Percentiles rank a stretch among this genome's conserved stretches.
phyloP scores from a whole-genome alignment of 2,888 invertebrate species.

The Tipula helvola region DNA sequence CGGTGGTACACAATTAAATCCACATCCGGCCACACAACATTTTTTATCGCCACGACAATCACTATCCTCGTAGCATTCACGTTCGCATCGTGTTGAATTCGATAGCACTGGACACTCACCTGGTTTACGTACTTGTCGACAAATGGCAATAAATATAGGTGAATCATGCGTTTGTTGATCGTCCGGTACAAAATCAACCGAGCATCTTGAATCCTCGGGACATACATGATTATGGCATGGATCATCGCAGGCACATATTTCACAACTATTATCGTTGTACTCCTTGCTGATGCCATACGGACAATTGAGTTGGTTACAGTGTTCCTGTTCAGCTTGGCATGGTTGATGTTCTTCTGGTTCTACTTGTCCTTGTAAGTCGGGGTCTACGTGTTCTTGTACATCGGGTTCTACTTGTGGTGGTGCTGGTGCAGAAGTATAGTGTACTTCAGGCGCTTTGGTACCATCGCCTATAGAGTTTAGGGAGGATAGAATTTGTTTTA shows the following conservation, averaged over 20 bases:
- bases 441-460: not conserved
- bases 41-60: slow-evolving; percentile 68
- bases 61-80: slow-evolving; percentile 66
- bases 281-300: slow-evolving; percentile 56
- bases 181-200: slow-evolving; percentile 40
- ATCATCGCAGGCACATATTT: slow-evolving; percentile 59
- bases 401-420: not conserved
- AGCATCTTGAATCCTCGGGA: slow-evolving; percentile 52
- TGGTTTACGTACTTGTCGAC: slow-evolving; percentile 46
- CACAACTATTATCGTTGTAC: slow-evolving; percentile 50
- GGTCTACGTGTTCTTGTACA: slow-evolving; percentile 13
- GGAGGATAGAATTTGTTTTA: not conserved
- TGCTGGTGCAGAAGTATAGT: not conserved
- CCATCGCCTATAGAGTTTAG: not conserved
- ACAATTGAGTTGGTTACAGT: slow-evolving; percentile 53
- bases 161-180: slow-evolving; percentile 16
- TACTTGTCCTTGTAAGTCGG: slow-evolving; percentile 10
- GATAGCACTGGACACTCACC: slow-evolving; percentile 49
- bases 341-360: slow-evolving; percentile 23
- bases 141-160: slow-evolving; percentile 28
- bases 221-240: slow-evolving; percentile 56
- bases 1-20: slow-evolving; percentile 53
- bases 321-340: slow-evolving; percentile 45
- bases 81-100: slow-evolving; percentile 45
- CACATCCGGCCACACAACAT: slow-evolving; percentile 73